phyloP scores from a whole-genome alignment of 2,113 vertebrate species.

The Dicerorhinus sumatrensis region DNA sequence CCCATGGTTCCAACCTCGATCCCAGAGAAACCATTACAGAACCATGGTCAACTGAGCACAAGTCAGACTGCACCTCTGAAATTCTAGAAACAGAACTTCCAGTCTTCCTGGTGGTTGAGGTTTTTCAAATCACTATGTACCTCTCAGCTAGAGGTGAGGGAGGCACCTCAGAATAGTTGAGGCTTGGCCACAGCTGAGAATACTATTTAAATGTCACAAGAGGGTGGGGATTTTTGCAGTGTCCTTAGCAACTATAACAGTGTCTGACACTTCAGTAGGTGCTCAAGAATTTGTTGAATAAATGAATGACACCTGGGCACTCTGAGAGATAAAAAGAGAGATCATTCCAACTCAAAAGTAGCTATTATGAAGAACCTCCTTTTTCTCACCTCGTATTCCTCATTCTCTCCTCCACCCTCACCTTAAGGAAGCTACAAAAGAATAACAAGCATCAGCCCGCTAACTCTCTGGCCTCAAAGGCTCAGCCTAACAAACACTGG shows the following conservation, averaged over 20 bases:
- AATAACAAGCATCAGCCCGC: background rate
- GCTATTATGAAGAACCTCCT: background rate
- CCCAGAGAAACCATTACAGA: background rate
- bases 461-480: background rate
- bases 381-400: background rate
- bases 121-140: background rate
- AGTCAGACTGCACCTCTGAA: background rate
- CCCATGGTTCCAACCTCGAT: background rate
- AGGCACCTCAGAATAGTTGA: background rate
- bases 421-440: background rate
- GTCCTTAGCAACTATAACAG: background rate
- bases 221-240: background rate
- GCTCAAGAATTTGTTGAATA: background rate
- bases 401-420: background rate
- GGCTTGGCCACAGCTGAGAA: background rate
- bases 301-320: background rate
- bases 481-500: background rate
- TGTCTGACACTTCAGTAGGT: background rate
- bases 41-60: background rate
- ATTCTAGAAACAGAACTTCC: background rate
- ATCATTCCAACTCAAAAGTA: background rate
- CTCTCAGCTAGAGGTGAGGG: background rate
- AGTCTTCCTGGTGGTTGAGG: background rate
- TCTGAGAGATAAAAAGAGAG: background rate
- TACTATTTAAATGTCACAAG: background rate